phyloP scores from a whole-genome alignment of 2,113 vertebrate genomes.

The Thryonomys swinderianus region DNA sequence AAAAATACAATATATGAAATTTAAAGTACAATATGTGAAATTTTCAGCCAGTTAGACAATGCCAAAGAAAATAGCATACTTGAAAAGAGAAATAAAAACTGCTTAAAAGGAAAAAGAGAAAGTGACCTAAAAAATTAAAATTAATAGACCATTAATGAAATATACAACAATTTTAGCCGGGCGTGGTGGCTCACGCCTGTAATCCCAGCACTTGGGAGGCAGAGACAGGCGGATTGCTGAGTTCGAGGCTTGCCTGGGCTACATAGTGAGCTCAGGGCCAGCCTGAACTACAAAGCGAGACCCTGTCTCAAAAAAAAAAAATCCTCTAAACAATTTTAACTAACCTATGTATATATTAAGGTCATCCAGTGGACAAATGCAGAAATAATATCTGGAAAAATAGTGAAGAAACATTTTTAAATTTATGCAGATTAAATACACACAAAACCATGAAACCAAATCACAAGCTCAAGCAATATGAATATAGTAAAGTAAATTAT shows the following conservation, averaged over 20 bases:
- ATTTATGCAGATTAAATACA: neutral
- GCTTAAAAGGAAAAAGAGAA: constrained; percentile 27
- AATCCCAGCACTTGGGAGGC: too few relatives aligned
- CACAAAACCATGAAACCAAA: neutral
- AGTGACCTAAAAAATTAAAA: neutral
- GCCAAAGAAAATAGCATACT: neutral
- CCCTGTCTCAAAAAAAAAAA: too few relatives aligned
- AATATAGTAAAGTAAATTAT: neutral
- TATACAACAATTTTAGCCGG: neutral
- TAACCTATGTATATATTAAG: neutral
- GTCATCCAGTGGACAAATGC: neutral
- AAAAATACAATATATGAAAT: neutral
- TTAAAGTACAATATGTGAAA: neutral
- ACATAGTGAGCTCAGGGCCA: too few relatives aligned
- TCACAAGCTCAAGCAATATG: neutral
- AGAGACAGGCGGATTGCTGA: too few relatives aligned
- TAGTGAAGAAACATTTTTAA: neutral
- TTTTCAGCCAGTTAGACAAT: neutral
- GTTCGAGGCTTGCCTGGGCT: too few relatives aligned
- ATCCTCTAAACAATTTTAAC: neutral
- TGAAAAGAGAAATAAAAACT: constrained; percentile 19
- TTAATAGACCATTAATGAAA: neutral
- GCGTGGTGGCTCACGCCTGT: too few relatives aligned
- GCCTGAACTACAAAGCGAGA: too few relatives aligned
- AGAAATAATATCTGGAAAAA: neutral